Evolutionary conservation across 2,797 vertebrate species (phyloP).

Genomic region (Sebastes miniatus): DNA sequence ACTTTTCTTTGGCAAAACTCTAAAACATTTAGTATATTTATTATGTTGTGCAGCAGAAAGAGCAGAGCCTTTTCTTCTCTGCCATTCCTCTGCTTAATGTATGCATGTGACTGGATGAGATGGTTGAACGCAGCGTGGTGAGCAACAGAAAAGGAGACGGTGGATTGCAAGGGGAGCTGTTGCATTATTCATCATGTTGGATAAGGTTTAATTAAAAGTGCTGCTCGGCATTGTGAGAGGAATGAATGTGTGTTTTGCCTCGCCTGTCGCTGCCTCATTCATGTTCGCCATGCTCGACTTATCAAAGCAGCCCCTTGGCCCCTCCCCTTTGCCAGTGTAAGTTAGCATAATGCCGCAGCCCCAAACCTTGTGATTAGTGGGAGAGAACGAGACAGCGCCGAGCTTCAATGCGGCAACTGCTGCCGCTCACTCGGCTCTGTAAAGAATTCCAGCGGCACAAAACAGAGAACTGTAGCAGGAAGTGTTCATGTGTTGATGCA

Average conservation of each 20-base stretch:
- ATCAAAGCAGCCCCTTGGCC: conserved; percentile 87
- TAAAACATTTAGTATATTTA: conserved; percentile 60
- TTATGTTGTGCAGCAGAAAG: conserved; percentile 41
- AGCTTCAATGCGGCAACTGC: conserved; percentile 38
- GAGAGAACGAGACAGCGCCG: conserved; percentile 53
- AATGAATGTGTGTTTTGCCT: conserved; percentile 95
- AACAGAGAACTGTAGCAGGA: not conserved
- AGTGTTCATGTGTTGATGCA: too few relatives aligned
- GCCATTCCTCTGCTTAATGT: conserved; percentile 70
- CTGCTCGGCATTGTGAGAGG: conserved; percentile 89
- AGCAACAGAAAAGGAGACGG: conserved; percentile 88
- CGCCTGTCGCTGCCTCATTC: conserved; percentile 92
- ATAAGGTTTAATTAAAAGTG: conserved; percentile 98
- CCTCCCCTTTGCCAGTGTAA: conserved; percentile 71
- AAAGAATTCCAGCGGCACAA: conserved; percentile 36
- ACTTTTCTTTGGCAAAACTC: conserved; percentile 36
- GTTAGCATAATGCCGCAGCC: conserved; percentile 88
- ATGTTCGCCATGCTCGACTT: conserved; percentile 91
- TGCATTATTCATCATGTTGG: conserved; percentile 94
- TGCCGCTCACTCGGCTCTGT: conserved; percentile 25
- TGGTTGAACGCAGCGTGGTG: conserved; percentile 88
- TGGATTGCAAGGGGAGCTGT: conserved; percentile 86
- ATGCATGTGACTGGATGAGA: conserved; percentile 88
- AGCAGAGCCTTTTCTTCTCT: conserved; percentile 54
- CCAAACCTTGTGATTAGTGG: conserved; percentile 86